Evolutionary conservation across 2,888 invertebrate species (phyloP).

Genomic region (Meta bourneti): DNA sequence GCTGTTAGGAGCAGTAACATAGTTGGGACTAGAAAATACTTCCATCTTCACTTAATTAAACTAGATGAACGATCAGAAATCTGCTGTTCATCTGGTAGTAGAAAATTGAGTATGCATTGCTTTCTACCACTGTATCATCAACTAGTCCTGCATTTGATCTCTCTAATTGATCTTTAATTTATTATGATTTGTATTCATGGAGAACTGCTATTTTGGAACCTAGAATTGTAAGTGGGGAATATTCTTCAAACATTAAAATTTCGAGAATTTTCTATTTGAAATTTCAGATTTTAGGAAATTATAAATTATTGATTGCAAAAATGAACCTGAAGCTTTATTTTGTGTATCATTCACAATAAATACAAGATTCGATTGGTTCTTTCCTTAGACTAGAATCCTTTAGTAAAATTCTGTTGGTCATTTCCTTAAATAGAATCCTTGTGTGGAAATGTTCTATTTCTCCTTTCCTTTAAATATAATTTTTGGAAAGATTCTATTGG

Average conservation of each 20-base stretch:
- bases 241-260: background rate
- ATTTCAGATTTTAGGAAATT: too few species aligned
- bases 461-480: too few species aligned
- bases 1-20: background rate
- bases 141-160: background rate
- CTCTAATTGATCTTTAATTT: background rate
- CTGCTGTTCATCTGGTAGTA: background rate
- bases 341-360: too few species aligned
- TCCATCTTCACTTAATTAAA: background rate
- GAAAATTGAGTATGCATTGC: background rate
- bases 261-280: background rate
- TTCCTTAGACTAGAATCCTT: too few species aligned
- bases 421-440: too few species aligned
- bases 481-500: too few species aligned
- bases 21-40: background rate
- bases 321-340: too few species aligned
- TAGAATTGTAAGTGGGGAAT: background rate
- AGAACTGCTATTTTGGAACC: background rate
- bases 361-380: too few species aligned
- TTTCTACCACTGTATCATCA: background rate
- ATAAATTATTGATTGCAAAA: too few species aligned
- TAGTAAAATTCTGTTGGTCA: too few species aligned
- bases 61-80: conserved; percentile 12
- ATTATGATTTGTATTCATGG: background rate
- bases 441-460: too few species aligned